Evolutionary conservation across 2,113 vertebrate genomes (phyloP).

Genomic region (Megaceryle maxima): DNA sequence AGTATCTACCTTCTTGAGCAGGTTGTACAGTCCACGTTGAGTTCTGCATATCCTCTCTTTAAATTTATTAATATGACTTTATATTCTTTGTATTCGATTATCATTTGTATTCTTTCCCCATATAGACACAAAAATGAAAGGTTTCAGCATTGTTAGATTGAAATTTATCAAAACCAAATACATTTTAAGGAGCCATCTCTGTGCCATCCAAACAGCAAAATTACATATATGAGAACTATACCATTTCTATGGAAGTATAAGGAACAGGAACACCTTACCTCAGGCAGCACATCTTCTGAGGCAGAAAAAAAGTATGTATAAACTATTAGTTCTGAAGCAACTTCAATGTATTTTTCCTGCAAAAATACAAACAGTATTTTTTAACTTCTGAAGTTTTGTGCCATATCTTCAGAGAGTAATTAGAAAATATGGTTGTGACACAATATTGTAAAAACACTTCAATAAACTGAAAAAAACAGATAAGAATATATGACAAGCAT

Average conservation of each 20-base stretch:
- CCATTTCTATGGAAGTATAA: background rate
- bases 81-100: too few relatives aligned
- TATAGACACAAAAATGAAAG: background rate
- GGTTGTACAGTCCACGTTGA: fast-evolving
- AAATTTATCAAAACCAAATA: background rate
- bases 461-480: fast-evolving
- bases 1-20: background rate
- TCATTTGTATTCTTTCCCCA: background rate
- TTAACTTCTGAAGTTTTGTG: background rate
- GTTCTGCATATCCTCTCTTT: background rate
- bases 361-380: conserved; percentile 39
- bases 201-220: background rate
- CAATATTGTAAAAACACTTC: background rate
- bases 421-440: background rate
- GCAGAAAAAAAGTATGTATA: conserved; percentile 97
- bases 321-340: conserved; percentile 94
- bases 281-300: conserved; percentile 88
- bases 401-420: background rate
- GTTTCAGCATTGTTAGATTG: background rate
- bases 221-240: background rate
- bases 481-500: background rate
- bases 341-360: conserved; percentile 95
- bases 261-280: conserved; percentile 77
- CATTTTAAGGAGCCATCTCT: background rate
- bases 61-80: background rate